These are phyloP conservation scores for Incurvaria masculella DNA, from an alignment of 2,888 invertebrate species.

Conservation along the genomic window DNA sequence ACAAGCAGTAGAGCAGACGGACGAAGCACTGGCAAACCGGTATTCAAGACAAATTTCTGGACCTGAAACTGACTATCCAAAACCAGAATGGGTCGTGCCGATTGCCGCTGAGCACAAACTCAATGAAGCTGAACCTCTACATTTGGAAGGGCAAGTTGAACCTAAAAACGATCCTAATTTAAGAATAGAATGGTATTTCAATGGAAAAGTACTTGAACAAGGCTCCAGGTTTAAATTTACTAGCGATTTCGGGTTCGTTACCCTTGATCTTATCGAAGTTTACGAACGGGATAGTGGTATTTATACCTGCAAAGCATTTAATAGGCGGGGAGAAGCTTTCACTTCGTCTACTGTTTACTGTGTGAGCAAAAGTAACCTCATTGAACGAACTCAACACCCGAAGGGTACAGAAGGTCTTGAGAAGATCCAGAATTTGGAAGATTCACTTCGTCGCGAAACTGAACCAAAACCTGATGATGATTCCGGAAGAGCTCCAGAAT, in stretches of 20 bases:
- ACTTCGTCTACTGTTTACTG: slow-evolving; percentile 88
- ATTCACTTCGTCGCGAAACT: slow-evolving; percentile 73
- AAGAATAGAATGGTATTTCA: slow-evolving; percentile 93
- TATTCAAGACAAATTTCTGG: slow-evolving; percentile 65
- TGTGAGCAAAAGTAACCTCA: slow-evolving; percentile 74
- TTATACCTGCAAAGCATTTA: slow-evolving; percentile 88
- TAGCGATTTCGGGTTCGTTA: slow-evolving; percentile 95
- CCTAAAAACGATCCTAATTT: slow-evolving; percentile 91
- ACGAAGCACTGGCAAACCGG: slow-evolving; percentile 73
- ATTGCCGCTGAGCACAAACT: slow-evolving; percentile 76
- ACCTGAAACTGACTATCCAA: slow-evolving; percentile 75
- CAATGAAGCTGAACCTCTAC: slow-evolving; percentile 79
- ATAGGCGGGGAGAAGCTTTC: slow-evolving; percentile 86
- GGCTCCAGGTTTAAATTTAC: slow-evolving; percentile 90
- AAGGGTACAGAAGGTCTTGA: slow-evolving; percentile 92
- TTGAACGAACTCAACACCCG: slow-evolving; percentile 89
- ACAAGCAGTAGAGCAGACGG: slow-evolving; percentile 86
- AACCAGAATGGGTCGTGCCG: slow-evolving; percentile 84
- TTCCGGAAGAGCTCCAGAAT: slow-evolving; percentile 81
- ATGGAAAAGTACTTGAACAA: slow-evolving; percentile 82
- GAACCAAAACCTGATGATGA: slow-evolving; percentile 67
- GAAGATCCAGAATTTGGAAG: slow-evolving; percentile 88
- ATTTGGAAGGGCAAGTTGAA: slow-evolving; percentile 92
- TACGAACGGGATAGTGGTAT: slow-evolving; percentile 93
- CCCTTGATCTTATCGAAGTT: slow-evolving; percentile 87